Conservation (phyloP, 2,113 vertebrate species). For the Antechinus flavipes region DNA sequence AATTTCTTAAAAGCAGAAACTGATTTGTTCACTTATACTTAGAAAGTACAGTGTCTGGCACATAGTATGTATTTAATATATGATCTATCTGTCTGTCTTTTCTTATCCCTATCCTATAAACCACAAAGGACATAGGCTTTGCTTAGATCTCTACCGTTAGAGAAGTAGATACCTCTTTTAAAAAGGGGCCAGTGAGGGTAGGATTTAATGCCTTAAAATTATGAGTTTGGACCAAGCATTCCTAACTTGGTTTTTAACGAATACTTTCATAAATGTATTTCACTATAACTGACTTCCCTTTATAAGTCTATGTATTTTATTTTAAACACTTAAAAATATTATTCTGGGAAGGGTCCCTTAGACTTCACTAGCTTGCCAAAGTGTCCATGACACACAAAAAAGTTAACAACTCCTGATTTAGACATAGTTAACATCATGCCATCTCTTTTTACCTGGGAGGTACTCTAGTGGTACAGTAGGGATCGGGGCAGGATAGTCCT, state of each 20-base stretch:
- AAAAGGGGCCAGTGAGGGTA: neutral
- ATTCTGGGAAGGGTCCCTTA: neutral
- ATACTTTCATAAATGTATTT: neutral
- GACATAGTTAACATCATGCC: neutral
- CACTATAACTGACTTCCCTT: neutral
- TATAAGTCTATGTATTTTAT: neutral
- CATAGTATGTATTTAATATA: neutral
- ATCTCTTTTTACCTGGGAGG: conserved; percentile 85
- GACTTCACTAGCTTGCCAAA: neutral
- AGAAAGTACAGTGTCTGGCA: neutral
- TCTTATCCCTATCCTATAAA: neutral
- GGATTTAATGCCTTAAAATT: neutral
- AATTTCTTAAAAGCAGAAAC: neutral
- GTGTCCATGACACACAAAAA: neutral
- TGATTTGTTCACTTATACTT: neutral
- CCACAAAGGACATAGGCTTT: neutral
- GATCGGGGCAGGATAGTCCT: conserved; percentile 92
- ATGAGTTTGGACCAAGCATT: neutral
- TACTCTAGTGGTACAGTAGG: conserved; percentile 85
- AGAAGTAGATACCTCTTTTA: neutral
- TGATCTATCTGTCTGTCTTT: neutral
- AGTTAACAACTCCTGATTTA: neutral
- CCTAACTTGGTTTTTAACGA: neutral
- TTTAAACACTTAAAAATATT: neutral
- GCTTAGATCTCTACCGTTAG: neutral